These are phyloP conservation scores for Eptatretus burgeri DNA, from an alignment of 2,113 vertebrate species.

Conservation along the genomic window DNA sequence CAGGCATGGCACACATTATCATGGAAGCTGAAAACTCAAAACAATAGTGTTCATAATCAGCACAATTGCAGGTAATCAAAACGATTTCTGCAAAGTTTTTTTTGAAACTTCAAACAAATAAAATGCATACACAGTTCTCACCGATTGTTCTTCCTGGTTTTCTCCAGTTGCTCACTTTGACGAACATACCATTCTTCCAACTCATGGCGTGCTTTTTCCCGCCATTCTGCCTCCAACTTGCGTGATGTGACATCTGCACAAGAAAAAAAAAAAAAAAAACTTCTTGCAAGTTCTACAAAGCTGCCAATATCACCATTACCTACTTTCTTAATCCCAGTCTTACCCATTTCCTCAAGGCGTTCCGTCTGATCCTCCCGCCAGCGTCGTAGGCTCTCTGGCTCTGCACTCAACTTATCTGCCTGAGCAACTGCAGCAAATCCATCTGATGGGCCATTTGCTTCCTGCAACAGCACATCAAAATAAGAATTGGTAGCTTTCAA, in stretches of 20 bases:
- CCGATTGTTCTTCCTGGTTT: slow-evolving; percentile 87
- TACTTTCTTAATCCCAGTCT: slow-evolving; percentile 11
- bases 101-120: no score
- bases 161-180: slow-evolving; percentile 81
- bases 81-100: no score
- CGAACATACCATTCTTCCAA: slow-evolving; percentile 86
- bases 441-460: slow-evolving; percentile 43
- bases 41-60: no score
- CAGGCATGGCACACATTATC: no score
- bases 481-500: slow-evolving; percentile 6
- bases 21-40: no score
- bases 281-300: background rate
- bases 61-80: no score
- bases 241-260: slow-evolving; percentile 45
- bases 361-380: slow-evolving; percentile 86
- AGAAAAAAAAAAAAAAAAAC: no score
- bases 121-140: slow-evolving; percentile 10
- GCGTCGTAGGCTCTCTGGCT: slow-evolving; percentile 74
- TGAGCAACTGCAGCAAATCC: slow-evolving; percentile 63
- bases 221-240: slow-evolving; percentile 57
- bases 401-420: slow-evolving; percentile 54
- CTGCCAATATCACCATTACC: no score
- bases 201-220: slow-evolving; percentile 73
- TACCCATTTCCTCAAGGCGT: slow-evolving; percentile 62
- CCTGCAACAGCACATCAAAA: slow-evolving; percentile 18